Conservation (phyloP, 2,797 vertebrate species). For the Mormyrops attenuatus region DNA sequence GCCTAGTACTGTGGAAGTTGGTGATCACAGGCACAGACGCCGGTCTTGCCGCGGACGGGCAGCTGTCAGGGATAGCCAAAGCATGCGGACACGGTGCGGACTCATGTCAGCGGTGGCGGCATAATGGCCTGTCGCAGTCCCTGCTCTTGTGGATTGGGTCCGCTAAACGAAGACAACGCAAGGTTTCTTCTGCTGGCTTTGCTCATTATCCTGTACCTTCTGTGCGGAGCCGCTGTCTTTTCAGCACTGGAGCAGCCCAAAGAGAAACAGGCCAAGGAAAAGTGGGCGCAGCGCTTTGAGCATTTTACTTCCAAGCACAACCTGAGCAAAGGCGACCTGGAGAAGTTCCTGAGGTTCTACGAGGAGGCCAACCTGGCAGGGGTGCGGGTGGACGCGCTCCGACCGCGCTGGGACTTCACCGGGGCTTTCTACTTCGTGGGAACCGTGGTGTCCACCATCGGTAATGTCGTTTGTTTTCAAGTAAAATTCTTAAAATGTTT, state of each 20-base stretch:
- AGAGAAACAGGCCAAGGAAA: conserved; percentile 66
- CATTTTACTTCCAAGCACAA: conserved; percentile 69
- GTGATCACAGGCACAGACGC: not conserved
- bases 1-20: not conserved
- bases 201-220: conserved; percentile 68
- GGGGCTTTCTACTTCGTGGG: conserved; percentile 79
- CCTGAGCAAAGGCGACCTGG: conserved; percentile 65
- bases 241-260: conserved; percentile 73
- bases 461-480: conserved; percentile 48
- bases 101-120: conserved; percentile 32
- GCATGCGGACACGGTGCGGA: conserved; percentile 33
- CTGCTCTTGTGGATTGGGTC: conserved; percentile 56
- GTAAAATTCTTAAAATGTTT: not conserved
- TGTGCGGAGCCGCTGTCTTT: conserved; percentile 78
- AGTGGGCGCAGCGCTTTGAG: conserved; percentile 67
- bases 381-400: conserved; percentile 62
- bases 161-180: conserved; percentile 72
- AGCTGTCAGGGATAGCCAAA: not conserved
- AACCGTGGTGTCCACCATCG: conserved; percentile 79
- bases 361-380: conserved; percentile 69
- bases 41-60: not conserved
- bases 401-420: conserved; percentile 76
- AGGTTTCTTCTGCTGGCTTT: conserved; percentile 70
- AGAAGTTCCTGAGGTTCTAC: conserved; percentile 66
- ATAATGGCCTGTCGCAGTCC: conserved; percentile 62